These are phyloP conservation scores for Metalampra italica DNA, from an alignment of 2,888 invertebrate genomes.

Conservation along the genomic window DNA sequence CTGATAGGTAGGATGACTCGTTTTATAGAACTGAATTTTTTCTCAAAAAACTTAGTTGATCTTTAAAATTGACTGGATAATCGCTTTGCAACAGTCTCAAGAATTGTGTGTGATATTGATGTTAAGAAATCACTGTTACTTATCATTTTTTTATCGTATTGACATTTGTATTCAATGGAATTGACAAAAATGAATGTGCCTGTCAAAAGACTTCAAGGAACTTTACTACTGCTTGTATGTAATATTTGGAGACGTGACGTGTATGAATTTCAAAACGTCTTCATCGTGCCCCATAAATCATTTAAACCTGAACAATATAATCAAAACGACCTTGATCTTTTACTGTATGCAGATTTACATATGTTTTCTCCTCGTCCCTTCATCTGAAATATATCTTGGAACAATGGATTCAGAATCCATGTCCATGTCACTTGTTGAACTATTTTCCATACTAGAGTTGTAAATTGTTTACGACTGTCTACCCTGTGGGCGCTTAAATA, in stretches of 20 bases:
- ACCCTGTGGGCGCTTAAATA: conserved; percentile 32
- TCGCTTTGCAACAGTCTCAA: too few relatives aligned
- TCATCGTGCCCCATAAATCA: conserved; percentile 8
- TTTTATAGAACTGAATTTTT: background rate
- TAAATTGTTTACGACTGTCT: conserved; percentile 36
- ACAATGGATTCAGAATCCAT: conserved; percentile 44
- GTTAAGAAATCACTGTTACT: too few relatives aligned
- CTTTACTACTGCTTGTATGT: background rate
- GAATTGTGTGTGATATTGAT: too few relatives aligned
- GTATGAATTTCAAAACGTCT: background rate
- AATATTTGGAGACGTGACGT: background rate
- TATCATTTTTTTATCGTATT: too few relatives aligned
- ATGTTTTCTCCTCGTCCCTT: conserved; percentile 24
- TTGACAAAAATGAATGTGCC: background rate
- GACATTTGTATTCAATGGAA: background rate
- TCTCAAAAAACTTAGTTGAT: too few relatives aligned
- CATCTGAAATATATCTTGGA: conserved; percentile 22
- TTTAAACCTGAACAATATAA: conserved; percentile 34
- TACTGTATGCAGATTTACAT: conserved; percentile 35
- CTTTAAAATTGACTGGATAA: too few relatives aligned
- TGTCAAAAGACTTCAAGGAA: conserved; percentile 9
- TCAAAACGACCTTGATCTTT: conserved; percentile 33
- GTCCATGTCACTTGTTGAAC: conserved; percentile 36
- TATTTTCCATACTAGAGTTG: conserved; percentile 39
- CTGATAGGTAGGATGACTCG: background rate